phyloP scores from a whole-genome alignment of 2,797 vertebrate species.

The Setipinna tenuifilis region DNA sequence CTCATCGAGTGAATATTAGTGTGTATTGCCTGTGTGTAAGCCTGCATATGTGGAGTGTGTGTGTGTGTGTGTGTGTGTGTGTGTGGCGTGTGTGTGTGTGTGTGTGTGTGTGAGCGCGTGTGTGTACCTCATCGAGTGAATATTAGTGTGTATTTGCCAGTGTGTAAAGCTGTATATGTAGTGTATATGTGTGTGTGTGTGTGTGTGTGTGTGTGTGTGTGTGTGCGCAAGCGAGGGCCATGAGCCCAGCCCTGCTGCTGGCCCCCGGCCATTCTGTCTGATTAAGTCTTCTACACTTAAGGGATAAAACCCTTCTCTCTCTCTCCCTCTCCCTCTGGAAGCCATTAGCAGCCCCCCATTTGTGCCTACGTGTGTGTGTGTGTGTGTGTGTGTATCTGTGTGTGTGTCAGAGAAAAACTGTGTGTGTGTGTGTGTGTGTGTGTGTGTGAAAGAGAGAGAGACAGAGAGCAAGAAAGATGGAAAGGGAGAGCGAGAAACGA shows the following conservation, averaged over 20 bases:
- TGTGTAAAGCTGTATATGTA: neutral
- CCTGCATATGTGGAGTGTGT: slow-evolving; percentile 12
- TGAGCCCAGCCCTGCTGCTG: slow-evolving; percentile 54
- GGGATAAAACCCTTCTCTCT: slow-evolving; percentile 65
- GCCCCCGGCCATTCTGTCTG: slow-evolving; percentile 64
- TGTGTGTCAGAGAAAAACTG: neutral
- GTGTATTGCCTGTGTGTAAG: neutral
- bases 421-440: neutral
- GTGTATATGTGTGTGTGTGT: neutral
- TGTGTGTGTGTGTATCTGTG: slow-evolving; percentile 37
- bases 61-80: neutral
- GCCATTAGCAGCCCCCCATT: slow-evolving; percentile 64
- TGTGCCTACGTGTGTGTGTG: slow-evolving; percentile 49
- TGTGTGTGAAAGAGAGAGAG: neutral
- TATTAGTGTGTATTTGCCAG: neutral
- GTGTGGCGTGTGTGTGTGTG: neutral
- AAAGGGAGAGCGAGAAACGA: too few relatives aligned
- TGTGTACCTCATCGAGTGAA: neutral
- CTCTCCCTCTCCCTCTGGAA: slow-evolving; percentile 62
- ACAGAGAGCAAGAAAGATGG: too few relatives aligned
- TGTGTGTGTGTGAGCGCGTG: neutral
- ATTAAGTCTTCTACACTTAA: slow-evolving; percentile 68
- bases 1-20: neutral
- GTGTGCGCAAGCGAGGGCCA: slow-evolving; percentile 36
- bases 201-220: slow-evolving; percentile 5